Conservation (phyloP, 2,888 invertebrate genomes). For the Parnassius mnemosyne region DNA sequence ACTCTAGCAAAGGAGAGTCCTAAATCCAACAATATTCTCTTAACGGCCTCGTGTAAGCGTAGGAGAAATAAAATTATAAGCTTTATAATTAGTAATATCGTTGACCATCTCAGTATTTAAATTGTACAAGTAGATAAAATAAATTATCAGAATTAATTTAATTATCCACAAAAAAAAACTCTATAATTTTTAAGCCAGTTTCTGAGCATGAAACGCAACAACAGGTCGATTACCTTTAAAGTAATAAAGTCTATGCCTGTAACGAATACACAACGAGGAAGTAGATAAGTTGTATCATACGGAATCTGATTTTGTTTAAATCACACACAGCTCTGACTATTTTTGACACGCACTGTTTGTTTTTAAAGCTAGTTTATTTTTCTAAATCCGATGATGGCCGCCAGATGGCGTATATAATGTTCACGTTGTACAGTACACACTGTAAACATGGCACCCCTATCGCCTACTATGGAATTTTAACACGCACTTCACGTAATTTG, state of each 20-base stretch:
- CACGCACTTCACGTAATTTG: constrained; percentile 46
- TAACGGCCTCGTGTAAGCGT: too few species aligned
- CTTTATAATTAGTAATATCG: too few species aligned
- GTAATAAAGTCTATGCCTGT: constrained; percentile 9
- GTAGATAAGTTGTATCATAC: constrained; percentile 33
- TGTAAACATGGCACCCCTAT: constrained; percentile 65
- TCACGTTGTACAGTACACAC: constrained; percentile 44
- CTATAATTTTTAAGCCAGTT: too few species aligned
- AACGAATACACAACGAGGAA: constrained; percentile 26
- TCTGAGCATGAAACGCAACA: too few species aligned
- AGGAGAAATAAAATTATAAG: too few species aligned
- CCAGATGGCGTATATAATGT: constrained; percentile 72
- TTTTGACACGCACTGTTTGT: constrained; percentile 71
- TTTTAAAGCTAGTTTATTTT: constrained; percentile 71
- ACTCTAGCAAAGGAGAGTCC: too few species aligned
- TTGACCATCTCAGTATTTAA: too few species aligned
- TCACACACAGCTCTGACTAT: constrained; percentile 57
- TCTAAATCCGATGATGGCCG: constrained; percentile 67
- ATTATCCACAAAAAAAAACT: too few species aligned
- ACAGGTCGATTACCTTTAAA: neutral
- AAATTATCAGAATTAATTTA: too few species aligned
- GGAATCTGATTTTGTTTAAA: constrained; percentile 49
- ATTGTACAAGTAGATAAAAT: too few species aligned
- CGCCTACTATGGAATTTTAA: constrained; percentile 63
- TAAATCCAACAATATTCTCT: too few species aligned